Base-by-base conservation (phyloP, 2,797 vertebrate genomes). In the Bradypodion pumilum region DNA sequence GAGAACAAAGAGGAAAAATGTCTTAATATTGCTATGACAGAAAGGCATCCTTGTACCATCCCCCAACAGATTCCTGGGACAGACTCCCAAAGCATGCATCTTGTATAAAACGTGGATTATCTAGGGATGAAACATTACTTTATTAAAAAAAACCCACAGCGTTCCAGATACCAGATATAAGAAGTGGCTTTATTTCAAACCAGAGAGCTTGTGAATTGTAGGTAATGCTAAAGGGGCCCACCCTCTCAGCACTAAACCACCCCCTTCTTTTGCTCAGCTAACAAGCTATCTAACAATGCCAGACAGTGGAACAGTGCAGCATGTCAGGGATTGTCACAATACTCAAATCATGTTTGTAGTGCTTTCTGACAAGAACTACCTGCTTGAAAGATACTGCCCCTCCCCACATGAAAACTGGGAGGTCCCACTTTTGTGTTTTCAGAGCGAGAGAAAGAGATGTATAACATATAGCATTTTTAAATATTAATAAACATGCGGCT, bases 1-100 rank as follows among this genome's bases (percentile, higher is more conserved):
- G 92, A 16, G 91, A 90, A 87, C 0, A 83, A 78, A 94, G 25
- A 88, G 85, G 78, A 91, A 90, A n/a, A 92, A 90, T 7, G 81
- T 72, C 56, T 94, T 91, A 94, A 90, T 86, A 89, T 69, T 0
- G 0, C 72, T 0, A 44, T 81, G 85, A 90, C 78, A 80, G 86
- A 92, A 81, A 78, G 79, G 25, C 74, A 89, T 85, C 79, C 80
- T 86, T 85, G 4, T 56, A 74, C 83, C 69, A 46, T 46, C 84
- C 73, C 85, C 77, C 86, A 46, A 74, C 19, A 32, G 87, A 66
- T 81, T 82, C 29, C 81, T 65, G 79, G 81, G 86, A 90, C 79
- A 77, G 29, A 87, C 81, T 84, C 81, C 70, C 69, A 75, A 81
- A 86, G 82, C 70, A 82, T 69, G 25, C 49, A 86, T 86, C 78